phyloP scores from a whole-genome alignment of 2,113 vertebrate species.

The Cairina moschata region DNA sequence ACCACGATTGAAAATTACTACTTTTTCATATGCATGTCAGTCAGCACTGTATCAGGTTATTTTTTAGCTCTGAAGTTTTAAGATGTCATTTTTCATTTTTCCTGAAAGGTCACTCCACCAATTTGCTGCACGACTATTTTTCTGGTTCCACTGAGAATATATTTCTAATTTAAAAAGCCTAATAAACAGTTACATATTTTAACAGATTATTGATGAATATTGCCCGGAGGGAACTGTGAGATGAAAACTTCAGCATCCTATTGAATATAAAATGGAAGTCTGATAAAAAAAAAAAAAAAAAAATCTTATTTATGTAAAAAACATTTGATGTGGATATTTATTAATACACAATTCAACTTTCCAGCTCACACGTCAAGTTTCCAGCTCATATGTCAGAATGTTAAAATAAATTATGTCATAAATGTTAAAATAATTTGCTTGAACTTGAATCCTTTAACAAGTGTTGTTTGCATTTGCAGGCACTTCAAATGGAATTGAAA shows the following conservation, averaged over 20 bases:
- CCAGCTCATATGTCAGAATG: neutral
- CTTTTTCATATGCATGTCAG: neutral
- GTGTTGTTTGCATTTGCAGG: slow-evolving; percentile 56
- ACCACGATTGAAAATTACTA: neutral
- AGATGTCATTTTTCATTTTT: slow-evolving; percentile 61
- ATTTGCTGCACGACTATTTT: slow-evolving; percentile 24
- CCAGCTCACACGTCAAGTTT: neutral
- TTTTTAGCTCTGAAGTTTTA: slow-evolving; percentile 37
- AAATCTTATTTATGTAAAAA: slow-evolving; percentile 13
- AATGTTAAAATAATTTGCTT: slow-evolving; percentile 57
- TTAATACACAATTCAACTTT: slow-evolving; percentile 51
- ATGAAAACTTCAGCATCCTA: neutral
- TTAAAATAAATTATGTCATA: neutral
- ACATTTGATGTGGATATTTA: slow-evolving; percentile 8
- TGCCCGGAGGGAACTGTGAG: neutral
- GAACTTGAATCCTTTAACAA: slow-evolving; percentile 63
- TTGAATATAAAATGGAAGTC: neutral
- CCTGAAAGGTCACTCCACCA: slow-evolving; percentile 43
- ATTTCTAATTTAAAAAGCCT: slow-evolving; percentile 58
- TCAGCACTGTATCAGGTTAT: slow-evolving; percentile 27
- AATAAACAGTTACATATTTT: slow-evolving; percentile 61
- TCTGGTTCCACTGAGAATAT: slow-evolving; percentile 1
- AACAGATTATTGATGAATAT: slow-evolving; percentile 39
- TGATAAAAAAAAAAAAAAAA: neutral
- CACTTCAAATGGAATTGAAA: slow-evolving; percentile 66